These are phyloP conservation scores for Palaemon carinicauda DNA, from an alignment of 1,140 invertebrate genomes.

Conservation along the genomic window DNA sequence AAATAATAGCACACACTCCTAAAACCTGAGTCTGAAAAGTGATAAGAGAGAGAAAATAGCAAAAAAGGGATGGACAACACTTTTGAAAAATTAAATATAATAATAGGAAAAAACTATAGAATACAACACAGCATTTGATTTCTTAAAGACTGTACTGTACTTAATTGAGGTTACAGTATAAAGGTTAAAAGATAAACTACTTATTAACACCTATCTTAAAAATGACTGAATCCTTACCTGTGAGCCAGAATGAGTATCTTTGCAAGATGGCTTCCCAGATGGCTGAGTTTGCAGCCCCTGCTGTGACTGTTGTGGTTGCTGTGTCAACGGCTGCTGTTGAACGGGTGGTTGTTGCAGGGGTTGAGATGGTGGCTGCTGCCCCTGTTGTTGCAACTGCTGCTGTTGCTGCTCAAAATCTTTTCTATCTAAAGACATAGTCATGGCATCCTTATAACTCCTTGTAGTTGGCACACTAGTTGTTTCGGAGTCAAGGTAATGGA, in stretches of 20 bases:
- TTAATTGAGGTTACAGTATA: background rate
- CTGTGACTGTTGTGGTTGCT: slow-evolving; percentile 1
- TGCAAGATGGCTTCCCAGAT: slow-evolving; percentile 20
- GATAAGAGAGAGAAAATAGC: no score
- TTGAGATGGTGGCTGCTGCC: background rate
- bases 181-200: background rate
- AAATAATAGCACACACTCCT: no score
- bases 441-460: slow-evolving; percentile 23
- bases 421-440: slow-evolving; percentile 68
- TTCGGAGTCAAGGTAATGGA: slow-evolving; percentile 58
- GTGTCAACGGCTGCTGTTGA: background rate
- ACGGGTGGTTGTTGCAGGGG: background rate
- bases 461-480: background rate
- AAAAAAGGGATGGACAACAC: no score
- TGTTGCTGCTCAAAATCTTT: slow-evolving; percentile 54
- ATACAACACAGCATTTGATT: no score
- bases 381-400: slow-evolving; percentile 8
- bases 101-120: no score
- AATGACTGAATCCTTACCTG: slow-evolving; percentile 11
- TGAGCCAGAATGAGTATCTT: slow-evolving; percentile 34
- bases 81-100: no score
- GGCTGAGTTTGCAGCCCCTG: background rate
- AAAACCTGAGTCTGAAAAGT: no score
- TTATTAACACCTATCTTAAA: background rate
- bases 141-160: no score